A percentile compares a stretch with the other conserved stretches of the same genome.
Evolutionary conservation across 2,113 vertebrate species (phyloP).

Genomic region (Prolemur simus): DNA sequence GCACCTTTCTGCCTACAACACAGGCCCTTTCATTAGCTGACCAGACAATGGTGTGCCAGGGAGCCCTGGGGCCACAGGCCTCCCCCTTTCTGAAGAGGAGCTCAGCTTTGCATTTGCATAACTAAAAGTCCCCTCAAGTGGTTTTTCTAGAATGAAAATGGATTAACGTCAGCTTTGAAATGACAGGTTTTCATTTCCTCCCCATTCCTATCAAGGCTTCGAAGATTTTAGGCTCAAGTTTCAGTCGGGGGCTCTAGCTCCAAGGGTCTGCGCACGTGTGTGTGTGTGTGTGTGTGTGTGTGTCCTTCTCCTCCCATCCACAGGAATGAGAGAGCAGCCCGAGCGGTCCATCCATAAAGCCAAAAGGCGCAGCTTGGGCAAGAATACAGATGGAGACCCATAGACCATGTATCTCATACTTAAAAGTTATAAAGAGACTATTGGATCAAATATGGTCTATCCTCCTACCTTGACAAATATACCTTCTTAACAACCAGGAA

Average conservation of each 20-base stretch:
- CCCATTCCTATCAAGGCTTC: not conserved
- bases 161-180: not conserved
- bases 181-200: not conserved
- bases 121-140: not conserved
- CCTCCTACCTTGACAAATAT: not conserved
- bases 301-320: not conserved
- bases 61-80: not conserved
- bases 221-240: not conserved
- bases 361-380: not conserved
- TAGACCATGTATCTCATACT: not conserved
- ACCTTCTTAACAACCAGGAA: not conserved
- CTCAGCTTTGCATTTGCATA: not conserved
- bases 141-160: conserved; percentile 30
- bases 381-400: not conserved
- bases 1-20: not conserved
- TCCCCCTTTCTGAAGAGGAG: not conserved
- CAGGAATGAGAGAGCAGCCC: not conserved
- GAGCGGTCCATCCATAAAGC: not conserved
- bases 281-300: not conserved
- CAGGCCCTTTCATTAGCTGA: not conserved
- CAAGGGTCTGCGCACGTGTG: not conserved
- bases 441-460: not conserved
- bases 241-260: not conserved
- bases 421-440: not conserved
- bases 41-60: not conserved